These are phyloP conservation scores for Nebria salina DNA, from an alignment of 2,888 invertebrate species.

Conservation along the genomic window DNA sequence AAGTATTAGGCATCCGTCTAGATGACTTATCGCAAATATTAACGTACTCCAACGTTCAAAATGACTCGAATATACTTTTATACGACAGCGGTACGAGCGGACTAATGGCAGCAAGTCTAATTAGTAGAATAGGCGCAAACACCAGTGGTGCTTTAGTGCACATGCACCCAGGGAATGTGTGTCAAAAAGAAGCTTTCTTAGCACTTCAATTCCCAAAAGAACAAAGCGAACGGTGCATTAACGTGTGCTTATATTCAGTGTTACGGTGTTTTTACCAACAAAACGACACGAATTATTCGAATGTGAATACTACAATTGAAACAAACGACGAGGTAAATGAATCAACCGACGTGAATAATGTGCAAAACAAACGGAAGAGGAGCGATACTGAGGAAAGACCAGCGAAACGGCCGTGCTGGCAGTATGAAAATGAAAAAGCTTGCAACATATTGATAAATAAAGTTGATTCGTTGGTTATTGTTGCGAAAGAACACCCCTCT, in stretches of 20 bases:
- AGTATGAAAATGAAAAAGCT: conserved; percentile 74
- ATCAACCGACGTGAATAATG: conserved; percentile 6
- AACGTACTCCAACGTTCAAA: conserved; percentile 81
- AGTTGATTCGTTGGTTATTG: conserved; percentile 81
- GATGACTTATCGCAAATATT: conserved; percentile 92
- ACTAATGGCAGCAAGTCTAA: conserved; percentile 81
- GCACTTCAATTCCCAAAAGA: conserved; percentile 83
- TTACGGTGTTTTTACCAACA: conserved; percentile 75
- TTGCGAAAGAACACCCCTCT: conserved; percentile 86
- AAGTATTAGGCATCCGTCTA: conserved; percentile 80
- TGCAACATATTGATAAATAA: conserved; percentile 70
- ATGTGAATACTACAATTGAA: too few relatives aligned
- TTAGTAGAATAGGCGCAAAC: conserved; percentile 77
- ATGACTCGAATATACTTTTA: conserved; percentile 79
- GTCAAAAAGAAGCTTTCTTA: conserved; percentile 79
- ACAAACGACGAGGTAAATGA: too few relatives aligned
- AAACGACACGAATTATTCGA: too few relatives aligned
- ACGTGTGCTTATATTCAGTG: conserved; percentile 81
- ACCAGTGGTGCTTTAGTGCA: conserved; percentile 76
- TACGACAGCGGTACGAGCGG: conserved; percentile 92
- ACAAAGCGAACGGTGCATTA: conserved; percentile 75
- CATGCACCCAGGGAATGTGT: conserved; percentile 83
- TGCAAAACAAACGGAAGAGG: conserved; percentile 55
- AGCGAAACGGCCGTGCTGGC: conserved; percentile 73
- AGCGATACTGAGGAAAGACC: conserved; percentile 52